A percentile compares a stretch with the other conserved stretches of the same genome.
These are phyloP conservation scores for Erebia palarica DNA, from an alignment of 2,888 invertebrate genomes.

Conservation along the genomic window DNA sequence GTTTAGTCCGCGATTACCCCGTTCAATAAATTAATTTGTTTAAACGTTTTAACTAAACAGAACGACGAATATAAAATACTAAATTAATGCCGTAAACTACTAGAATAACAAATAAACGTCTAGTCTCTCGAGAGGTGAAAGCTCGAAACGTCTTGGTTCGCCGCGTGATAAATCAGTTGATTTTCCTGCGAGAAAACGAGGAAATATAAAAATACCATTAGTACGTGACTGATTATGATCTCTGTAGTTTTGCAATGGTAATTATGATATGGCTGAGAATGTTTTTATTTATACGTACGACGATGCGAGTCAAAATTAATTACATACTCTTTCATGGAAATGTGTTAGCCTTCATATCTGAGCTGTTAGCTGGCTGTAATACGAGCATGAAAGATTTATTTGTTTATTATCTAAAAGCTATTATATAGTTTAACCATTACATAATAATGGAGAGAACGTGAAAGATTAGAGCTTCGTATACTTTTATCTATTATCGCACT, in stretches of 20 bases:
- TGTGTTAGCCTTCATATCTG: too few species aligned
- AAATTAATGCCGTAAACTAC: conserved; percentile 23
- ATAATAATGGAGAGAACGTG: too few species aligned
- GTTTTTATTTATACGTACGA: neutral
- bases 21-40: conserved; percentile 12
- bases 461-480: too few species aligned
- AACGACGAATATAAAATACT: conserved; percentile 23
- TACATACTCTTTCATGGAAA: neutral
- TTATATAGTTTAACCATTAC: too few species aligned
- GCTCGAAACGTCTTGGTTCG: conserved; percentile 27
- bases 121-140: conserved; percentile 18
- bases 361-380: too few species aligned
- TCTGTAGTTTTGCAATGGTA: conserved; percentile 8
- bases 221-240: conserved; percentile 22
- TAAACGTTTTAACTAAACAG: conserved; percentile 1
- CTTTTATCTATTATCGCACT: too few species aligned
- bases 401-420: too few species aligned
- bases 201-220: conserved; percentile 15
- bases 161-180: conserved; percentile 30
- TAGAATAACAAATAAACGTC: conserved; percentile 35
- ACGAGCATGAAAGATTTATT: too few species aligned
- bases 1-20: neutral
- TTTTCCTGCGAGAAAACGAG: conserved; percentile 2
- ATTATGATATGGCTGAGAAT: neutral
- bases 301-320: neutral